A percentile compares a stretch with the other conserved stretches of the same genome.
phyloP scores from a whole-genome alignment of 2,888 invertebrate species.

The Chydorus sphaericus region DNA sequence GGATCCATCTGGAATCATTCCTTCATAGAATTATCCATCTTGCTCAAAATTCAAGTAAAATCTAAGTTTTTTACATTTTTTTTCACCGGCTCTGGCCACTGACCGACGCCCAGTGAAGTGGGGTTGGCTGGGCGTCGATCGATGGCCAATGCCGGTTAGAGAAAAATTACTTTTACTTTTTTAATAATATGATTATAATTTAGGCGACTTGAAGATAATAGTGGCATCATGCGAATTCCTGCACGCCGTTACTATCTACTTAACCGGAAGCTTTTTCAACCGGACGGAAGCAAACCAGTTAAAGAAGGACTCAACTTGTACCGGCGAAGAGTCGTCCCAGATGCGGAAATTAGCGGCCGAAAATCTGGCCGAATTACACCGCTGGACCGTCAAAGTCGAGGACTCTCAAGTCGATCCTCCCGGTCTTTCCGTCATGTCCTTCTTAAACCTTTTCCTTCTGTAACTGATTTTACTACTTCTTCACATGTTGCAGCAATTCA shows the following conservation, averaged over 20 bases:
- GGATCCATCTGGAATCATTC: slow-evolving; percentile 35
- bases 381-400: slow-evolving; percentile 47
- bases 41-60: neutral
- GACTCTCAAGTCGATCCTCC: neutral
- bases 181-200: slow-evolving; percentile 41
- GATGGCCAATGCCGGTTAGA: too few species aligned
- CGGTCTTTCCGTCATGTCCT: too few species aligned
- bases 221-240: slow-evolving; percentile 53
- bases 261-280: slow-evolving; percentile 38
- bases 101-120: too few species aligned
- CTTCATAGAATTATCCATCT: slow-evolving; percentile 7
- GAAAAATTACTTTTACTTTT: slow-evolving; percentile 19
- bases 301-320: slow-evolving; percentile 12
- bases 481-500: too few species aligned
- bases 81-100: too few species aligned
- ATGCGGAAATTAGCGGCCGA: slow-evolving; percentile 20
- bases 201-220: slow-evolving; percentile 48
- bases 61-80: neutral
- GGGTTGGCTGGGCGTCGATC: too few species aligned
- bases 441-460: too few species aligned
- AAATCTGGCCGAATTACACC: slow-evolving; percentile 45
- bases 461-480: too few species aligned
- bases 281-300: neutral
- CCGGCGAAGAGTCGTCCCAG: neutral
- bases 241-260: slow-evolving; percentile 44